phyloP scores from a whole-genome alignment of 2,888 invertebrate genomes.

The Lithophane semibrunnea region DNA sequence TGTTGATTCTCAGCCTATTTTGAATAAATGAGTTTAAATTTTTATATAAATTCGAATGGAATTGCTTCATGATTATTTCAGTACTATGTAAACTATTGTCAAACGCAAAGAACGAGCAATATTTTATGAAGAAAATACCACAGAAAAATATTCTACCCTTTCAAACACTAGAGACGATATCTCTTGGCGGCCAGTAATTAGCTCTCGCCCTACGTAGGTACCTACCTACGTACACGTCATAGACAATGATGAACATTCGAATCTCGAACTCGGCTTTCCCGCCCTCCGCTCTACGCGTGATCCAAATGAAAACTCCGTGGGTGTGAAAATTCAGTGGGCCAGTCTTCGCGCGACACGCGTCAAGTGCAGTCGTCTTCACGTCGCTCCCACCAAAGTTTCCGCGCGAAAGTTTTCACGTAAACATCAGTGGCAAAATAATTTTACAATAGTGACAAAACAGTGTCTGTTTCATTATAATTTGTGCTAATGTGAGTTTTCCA shows the following conservation, averaged over 20 bases:
- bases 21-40: neutral
- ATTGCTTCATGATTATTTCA: constrained; percentile 12
- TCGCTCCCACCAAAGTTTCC: constrained; percentile 75
- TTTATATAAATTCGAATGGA: neutral
- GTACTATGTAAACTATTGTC: constrained; percentile 19
- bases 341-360: constrained; percentile 80
- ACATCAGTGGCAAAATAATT: constrained; percentile 65
- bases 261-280: constrained; percentile 78
- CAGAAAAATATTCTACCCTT: constrained; percentile 7
- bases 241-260: constrained; percentile 73
- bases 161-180: constrained; percentile 9
- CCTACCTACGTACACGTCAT: constrained; percentile 51
- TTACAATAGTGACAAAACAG: constrained; percentile 70
- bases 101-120: neutral
- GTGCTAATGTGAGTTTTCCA: constrained; percentile 71
- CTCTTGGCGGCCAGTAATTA: constrained; percentile 47
- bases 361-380: constrained; percentile 68
- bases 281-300: constrained; percentile 73
- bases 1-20: neutral
- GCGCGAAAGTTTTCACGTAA: constrained; percentile 77
- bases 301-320: constrained; percentile 78
- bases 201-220: constrained; percentile 32
- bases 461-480: constrained; percentile 71
- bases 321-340: constrained; percentile 74
- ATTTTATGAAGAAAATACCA: constrained; percentile 21